Evolutionary conservation across 2,888 invertebrate genomes (phyloP), one percentile per base, ranked within the genome.

Genomic region (Bellardia pandia): DNA sequence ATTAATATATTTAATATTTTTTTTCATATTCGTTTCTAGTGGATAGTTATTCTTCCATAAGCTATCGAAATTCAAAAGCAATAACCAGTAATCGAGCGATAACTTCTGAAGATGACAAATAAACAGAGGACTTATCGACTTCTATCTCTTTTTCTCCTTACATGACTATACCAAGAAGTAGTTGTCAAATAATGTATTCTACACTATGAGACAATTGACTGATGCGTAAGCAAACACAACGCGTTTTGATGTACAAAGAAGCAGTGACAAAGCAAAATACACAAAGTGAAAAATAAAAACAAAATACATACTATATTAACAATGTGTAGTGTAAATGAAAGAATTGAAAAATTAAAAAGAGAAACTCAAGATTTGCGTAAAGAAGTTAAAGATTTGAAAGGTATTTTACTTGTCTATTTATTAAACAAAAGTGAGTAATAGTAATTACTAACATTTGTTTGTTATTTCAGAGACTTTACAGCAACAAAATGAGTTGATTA

Each of bases 401-500:
- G 86, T 86, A 79, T 60, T 8, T 58, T 13, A 1, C 42, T 40
- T 11, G n/a, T 6, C 9, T 23, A 9, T 3, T 64, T 56, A 62
- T 3, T 53, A 37, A 62, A 45, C 13, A 48, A 45, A 23, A 48
- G 3, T 23, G n/a, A 23, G 9, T 9, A 42, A 45, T 45, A 60
- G 7, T 9, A 14, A 45, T 53, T 53, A 40, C 6, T 75, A 30
- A 16, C 13, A 48, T 33, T 75, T 45, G 2, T 11, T 14, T 40
- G 13, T 42, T 42, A 51, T 53, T 56, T 0, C 30, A 86, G 86
- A 78, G 9, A 79, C 83, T 0, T 14, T 86, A 37, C 16, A 66
- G 30, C 86, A 83, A 23, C 86, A 86, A 83, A 86, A 86, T 71
- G 83, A 86, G 45, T 14, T 86, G 40, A 86, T 86, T 30, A 79